Base-by-base conservation (phyloP, 2,888 invertebrate genomes). In the Zhuqinia jingwanae region DNA sequence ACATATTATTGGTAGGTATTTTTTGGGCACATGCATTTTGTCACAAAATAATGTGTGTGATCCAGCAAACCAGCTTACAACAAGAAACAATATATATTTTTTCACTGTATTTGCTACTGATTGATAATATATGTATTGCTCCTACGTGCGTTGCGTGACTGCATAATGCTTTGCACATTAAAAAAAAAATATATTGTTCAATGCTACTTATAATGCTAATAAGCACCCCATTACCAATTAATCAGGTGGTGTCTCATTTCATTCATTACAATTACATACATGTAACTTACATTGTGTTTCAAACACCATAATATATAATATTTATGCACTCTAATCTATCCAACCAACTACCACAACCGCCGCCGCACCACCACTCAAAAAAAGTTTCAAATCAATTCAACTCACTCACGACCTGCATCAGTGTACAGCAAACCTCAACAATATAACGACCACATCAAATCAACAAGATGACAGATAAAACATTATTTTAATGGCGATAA, bases 401-500 rank as follows among this genome's bases (percentile, higher is more conserved):
- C 36, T 76, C 60, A 47, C 73, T 15, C 15, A 77, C 45, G 27
- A 70, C 50, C 47, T 8, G 25, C 25, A 70, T n/a, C n/a, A n/a
- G n/a, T n/a, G n/a, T n/a, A n/a, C n/a, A n/a, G n/a, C n/a, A n/a
- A 50, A 2, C n/a, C 47, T 22, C 70, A 25, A 47, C 70, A 22
- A 25, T 27, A 70, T 22, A 47, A 25, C 3, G 36, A 22, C 65
- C 65, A 42, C 36, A 65, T 65, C 47, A 50, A 70, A 50, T 70
- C 45, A 50, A 70, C 27, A 56, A 70, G 47, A 70, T 47, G 70
- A 79, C 47, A 79, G 65, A 79, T 60, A 65, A 65, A 45, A 79
- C 58, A 30, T 65, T 56, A 70, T 50, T 58, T 81, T 81, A 65
- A 79, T 79, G 79, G 47, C 53, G 79, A 79, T 79, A 65, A 65